phyloP scores from a whole-genome alignment of 2,888 invertebrate species.

The Melipona beecheii region DNA sequence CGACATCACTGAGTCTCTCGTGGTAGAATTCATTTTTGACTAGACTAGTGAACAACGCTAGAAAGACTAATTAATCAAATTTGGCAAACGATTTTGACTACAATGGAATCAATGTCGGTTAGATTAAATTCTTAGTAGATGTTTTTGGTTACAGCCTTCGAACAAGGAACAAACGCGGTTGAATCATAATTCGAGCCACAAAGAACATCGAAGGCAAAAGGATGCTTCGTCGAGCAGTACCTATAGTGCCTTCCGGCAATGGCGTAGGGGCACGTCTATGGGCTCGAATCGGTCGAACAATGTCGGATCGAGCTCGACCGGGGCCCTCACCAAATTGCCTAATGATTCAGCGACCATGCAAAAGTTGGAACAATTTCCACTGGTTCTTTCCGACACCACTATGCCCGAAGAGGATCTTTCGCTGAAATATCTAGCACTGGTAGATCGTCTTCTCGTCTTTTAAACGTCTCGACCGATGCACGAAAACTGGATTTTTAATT shows the following conservation, averaged over 20 bases:
- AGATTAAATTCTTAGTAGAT: conserved; percentile 73
- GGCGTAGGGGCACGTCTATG: conserved; percentile 75
- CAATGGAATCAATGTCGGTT: conserved; percentile 32
- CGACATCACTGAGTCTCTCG: too few species aligned
- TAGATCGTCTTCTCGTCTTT: conserved; percentile 65
- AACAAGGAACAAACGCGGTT: conserved; percentile 71
- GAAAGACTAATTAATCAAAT: not conserved
- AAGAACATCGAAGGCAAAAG: conserved; percentile 72
- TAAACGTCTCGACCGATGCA: not conserved
- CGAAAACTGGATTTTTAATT: not conserved
- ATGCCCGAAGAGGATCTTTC: conserved; percentile 81
- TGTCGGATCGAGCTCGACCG: conserved; percentile 62
- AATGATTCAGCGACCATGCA: conserved; percentile 65
- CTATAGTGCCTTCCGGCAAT: conserved; percentile 77
- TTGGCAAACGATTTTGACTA: not conserved
- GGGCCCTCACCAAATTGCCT: conserved; percentile 51
- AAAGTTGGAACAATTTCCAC: conserved; percentile 79
- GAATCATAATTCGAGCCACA: conserved; percentile 70
- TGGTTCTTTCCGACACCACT: conserved; percentile 77
- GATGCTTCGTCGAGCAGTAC: conserved; percentile 68
- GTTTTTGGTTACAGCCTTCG: conserved; percentile 75
- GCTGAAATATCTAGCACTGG: conserved; percentile 82
- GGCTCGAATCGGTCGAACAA: conserved; percentile 70
- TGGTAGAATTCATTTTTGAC: too few species aligned
- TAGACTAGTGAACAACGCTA: not conserved